Evolutionary conservation across 2,888 invertebrate species (phyloP).

Genomic region (Gonocerus acuteangulatus): DNA sequence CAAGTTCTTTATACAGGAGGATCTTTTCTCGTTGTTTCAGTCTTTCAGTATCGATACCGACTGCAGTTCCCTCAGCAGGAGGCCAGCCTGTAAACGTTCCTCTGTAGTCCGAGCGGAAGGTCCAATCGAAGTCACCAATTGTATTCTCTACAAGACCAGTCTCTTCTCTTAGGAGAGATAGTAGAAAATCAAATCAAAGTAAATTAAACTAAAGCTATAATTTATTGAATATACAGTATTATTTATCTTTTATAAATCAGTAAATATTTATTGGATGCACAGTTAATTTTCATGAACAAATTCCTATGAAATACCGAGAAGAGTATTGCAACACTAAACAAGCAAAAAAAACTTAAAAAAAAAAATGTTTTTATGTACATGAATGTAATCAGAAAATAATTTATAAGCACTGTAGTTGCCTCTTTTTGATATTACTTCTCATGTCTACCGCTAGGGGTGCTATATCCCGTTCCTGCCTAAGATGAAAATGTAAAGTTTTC

Average conservation of each 20-base stretch:
- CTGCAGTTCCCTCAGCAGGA: slow-evolving; percentile 51
- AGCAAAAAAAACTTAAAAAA: no score
- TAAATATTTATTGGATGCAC: background rate
- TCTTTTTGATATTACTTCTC: no score
- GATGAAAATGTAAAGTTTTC: no score
- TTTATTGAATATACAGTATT: background rate
- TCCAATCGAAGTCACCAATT: slow-evolving; percentile 93
- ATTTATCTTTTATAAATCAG: background rate
- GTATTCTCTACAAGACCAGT: slow-evolving; percentile 56
- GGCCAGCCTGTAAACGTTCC: slow-evolving; percentile 64
- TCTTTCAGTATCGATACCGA: slow-evolving; percentile 79
- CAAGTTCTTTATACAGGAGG: slow-evolving; percentile 85
- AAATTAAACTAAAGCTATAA: slow-evolving; percentile 4
- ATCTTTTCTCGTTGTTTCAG: slow-evolving; percentile 86
- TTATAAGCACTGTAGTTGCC: no score
- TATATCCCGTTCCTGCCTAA: no score
- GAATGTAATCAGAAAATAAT: no score
- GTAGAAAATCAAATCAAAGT: background rate
- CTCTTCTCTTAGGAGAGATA: slow-evolving; percentile 53
- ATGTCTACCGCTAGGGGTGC: no score
- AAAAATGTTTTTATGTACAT: no score
- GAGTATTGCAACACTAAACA: no score
- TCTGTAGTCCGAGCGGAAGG: slow-evolving; percentile 85
- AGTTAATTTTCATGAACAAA: background rate
- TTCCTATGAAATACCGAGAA: background rate